Percentiles rank a stretch among this genome's conserved stretches.
These are phyloP conservation scores for Dichetophora obliterata DNA, from an alignment of 2,888 invertebrate species.

Conservation along the genomic window DNA sequence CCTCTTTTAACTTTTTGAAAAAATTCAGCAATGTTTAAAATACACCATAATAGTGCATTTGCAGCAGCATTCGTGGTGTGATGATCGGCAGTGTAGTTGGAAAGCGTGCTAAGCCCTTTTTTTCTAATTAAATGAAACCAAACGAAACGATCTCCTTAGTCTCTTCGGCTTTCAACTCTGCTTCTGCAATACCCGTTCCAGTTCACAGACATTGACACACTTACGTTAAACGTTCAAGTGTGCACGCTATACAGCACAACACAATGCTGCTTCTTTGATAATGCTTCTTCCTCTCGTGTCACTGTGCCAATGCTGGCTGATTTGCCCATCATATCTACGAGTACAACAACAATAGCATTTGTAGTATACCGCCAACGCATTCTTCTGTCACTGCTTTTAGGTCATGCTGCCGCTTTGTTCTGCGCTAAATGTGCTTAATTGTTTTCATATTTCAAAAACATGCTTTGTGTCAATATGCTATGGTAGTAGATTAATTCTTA, in stretches of 20 bases:
- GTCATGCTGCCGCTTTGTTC: not conserved
- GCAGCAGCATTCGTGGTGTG: not conserved
- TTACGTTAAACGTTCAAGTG: conserved; percentile 41
- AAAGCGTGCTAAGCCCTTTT: conserved; percentile 43
- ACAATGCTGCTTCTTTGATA: not conserved
- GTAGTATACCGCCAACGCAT: not conserved
- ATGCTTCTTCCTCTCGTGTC: not conserved
- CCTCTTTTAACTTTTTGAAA: not conserved
- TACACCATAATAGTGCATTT: not conserved
- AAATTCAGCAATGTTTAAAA: not conserved
- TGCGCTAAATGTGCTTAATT: conserved; percentile 8
- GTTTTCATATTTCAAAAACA: conserved; percentile 5
- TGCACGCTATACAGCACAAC: not conserved
- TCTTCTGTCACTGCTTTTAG: not conserved
- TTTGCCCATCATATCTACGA: too few species aligned
- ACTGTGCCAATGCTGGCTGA: too few species aligned
- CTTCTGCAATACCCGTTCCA: conserved; percentile 58
- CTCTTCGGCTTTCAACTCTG: conserved; percentile 44
- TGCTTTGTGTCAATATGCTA: too few species aligned
- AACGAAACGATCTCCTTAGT: not conserved
- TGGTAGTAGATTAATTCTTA: too few species aligned
- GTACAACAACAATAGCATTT: too few species aligned
- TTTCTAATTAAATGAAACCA: conserved; percentile 28
- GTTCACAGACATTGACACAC: conserved; percentile 65
- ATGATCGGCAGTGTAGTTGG: not conserved